Evolutionary conservation across 2,113 vertebrate species (phyloP).

Genomic region (Chloropsis cyanopogon): DNA sequence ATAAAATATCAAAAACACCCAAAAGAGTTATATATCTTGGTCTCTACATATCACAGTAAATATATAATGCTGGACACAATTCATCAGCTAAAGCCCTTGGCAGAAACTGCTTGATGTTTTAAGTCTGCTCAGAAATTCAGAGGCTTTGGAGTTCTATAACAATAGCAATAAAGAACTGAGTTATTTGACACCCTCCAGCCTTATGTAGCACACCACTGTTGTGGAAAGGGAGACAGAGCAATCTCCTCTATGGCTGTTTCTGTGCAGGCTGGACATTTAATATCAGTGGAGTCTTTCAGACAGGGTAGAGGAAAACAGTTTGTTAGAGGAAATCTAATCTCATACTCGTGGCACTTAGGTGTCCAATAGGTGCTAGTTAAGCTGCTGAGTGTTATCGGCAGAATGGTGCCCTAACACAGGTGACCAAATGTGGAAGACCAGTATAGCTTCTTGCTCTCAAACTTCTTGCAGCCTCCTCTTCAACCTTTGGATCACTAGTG

Average conservation of each 20-base stretch:
- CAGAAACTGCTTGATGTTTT: neutral
- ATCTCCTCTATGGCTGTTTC: neutral
- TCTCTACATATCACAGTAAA: neutral
- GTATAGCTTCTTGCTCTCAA: neutral
- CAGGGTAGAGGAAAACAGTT: neutral
- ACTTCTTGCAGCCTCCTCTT: neutral
- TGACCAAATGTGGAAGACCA: neutral
- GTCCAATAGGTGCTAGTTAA: neutral
- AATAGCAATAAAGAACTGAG: neutral
- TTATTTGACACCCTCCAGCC: neutral
- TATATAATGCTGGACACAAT: neutral
- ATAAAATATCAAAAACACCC: neutral
- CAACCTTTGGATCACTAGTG: neutral
- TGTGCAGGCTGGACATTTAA: neutral
- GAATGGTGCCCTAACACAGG: neutral
- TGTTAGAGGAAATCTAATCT: neutral
- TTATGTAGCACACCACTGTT: neutral
- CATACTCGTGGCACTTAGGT: neutral
- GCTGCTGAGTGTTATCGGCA: neutral
- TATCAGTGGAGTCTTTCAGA: neutral
- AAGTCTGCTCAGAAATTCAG: neutral
- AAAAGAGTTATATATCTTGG: neutral
- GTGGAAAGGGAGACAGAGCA: neutral
- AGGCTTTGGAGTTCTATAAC: neutral
- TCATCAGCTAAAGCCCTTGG: neutral